phyloP scores from a whole-genome alignment of 2,113 vertebrate genomes.

The Casuarius casuarius region DNA sequence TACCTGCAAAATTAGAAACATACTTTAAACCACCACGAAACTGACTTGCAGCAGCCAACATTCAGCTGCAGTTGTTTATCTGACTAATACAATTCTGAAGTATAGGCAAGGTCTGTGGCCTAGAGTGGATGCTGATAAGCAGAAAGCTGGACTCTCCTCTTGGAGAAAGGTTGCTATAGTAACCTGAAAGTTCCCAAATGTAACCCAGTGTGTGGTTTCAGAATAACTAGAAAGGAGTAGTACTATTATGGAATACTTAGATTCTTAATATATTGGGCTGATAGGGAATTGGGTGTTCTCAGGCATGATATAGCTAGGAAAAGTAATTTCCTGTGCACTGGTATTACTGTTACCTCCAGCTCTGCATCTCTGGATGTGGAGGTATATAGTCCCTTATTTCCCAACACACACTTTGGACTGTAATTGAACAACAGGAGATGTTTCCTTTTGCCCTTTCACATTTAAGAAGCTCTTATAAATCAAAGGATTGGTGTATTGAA shows the following conservation, averaged over 20 bases:
- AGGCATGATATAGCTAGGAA: background rate
- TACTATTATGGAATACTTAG: background rate
- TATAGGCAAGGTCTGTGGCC: background rate
- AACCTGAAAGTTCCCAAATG: background rate
- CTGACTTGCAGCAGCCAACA: rapidly evolving
- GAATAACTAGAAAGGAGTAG: too few relatives aligned
- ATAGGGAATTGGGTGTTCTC: background rate
- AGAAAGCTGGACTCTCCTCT: background rate
- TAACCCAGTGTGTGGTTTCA: background rate
- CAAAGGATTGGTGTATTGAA: rapidly evolving
- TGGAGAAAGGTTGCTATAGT: background rate
- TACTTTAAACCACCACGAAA: rapidly evolving
- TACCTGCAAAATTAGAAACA: rapidly evolving
- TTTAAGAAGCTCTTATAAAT: background rate
- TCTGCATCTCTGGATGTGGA: background rate
- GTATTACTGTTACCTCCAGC: background rate
- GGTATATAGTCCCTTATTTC: background rate
- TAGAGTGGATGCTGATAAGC: background rate
- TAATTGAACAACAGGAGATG: background rate
- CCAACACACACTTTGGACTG: background rate
- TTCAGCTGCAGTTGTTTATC: rapidly evolving
- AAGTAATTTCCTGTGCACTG: background rate
- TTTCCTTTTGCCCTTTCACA: background rate
- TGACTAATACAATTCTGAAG: rapidly evolving
- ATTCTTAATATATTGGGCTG: background rate